Evolutionary conservation across 2,888 invertebrate species (phyloP), one percentile per base, ranked within the genome.

Genomic region (Nysson spinosus): DNA sequence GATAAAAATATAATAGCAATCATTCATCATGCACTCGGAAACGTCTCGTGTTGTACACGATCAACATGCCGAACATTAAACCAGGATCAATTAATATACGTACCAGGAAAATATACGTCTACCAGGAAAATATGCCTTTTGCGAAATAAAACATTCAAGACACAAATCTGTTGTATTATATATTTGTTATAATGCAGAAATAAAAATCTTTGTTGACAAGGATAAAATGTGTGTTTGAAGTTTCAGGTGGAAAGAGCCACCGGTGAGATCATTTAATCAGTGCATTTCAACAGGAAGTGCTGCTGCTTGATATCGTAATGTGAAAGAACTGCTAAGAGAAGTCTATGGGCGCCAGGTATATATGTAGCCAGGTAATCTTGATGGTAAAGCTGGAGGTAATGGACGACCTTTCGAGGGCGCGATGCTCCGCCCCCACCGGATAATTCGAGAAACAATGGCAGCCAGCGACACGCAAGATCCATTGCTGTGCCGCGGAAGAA

Each of bases 361-460:
- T 26, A 54, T 16, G 47, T 22, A 6, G 34, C 24, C 49, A 34
- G 72, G 60, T 70, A 70, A 70, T 63, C 66, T 64, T 52, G 58
- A 49, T 62, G 57, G 49, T 68, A 64, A 70, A 61, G 73, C 44
- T 71, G 55, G 72, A 75, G 51, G 69, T 71, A 73, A 79, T 78
- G 81, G 75, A 77, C 81, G 81, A 83, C 83, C 83, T 85, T 85
- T 80, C 76, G 83, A 85, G 84, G 85, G 86, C 83, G 82, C 83
- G 78, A 83, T 77, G 85, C 85, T 76, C 85, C 85, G 85, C 86
- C 85, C 77, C 82, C 79, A 52, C 70, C 73, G 77, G 75, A 80
- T 79, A 75, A 82, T 78, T 81, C 78, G 74, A 82, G 81, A 83
- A 81, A 84, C 83, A 84, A 85, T 84, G 83, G 83, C 82, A 82